Evolutionary conservation across 2,888 invertebrate genomes (phyloP).

Genomic region (Diachrysia chrysitis): DNA sequence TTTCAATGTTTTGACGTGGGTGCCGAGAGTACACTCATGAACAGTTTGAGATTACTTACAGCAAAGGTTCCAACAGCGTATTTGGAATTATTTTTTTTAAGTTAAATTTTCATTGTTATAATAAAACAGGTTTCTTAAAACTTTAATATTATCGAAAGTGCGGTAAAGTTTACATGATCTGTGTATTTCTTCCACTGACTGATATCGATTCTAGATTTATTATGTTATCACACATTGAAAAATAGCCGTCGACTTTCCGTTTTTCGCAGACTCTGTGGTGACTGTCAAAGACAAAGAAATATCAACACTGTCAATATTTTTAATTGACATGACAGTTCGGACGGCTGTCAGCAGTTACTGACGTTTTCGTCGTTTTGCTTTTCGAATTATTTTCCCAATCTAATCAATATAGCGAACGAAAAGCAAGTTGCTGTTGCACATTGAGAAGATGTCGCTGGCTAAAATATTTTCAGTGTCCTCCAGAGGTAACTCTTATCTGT

Average conservation of each 20-base stretch:
- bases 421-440: constrained; percentile 30
- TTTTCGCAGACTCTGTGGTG: too few relatives aligned
- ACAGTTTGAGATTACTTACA: constrained; percentile 16
- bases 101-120: not conserved
- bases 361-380: constrained; percentile 20
- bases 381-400: constrained; percentile 31
- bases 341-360: constrained; percentile 26
- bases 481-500: constrained; percentile 73
- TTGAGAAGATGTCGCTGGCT: constrained; percentile 81
- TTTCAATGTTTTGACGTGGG: constrained; percentile 82
- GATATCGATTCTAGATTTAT: too few relatives aligned
- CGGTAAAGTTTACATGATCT: too few relatives aligned
- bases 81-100: not conserved
- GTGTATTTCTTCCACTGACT: too few relatives aligned
- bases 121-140: too few relatives aligned
- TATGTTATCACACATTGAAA: too few relatives aligned
- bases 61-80: not conserved
- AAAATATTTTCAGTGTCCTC: constrained; percentile 88
- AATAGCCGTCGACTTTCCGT: too few relatives aligned
- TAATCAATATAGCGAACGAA: constrained; percentile 29
- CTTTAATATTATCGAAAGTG: too few relatives aligned
- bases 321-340: constrained; percentile 19
- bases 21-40: constrained; percentile 39
- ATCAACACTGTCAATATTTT: not conserved
- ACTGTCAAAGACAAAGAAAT: too few relatives aligned